A percentile compares a stretch with the other conserved stretches of the same genome.
phyloP scores from a whole-genome alignment of 2,113 vertebrate genomes.

The Parus major region DNA sequence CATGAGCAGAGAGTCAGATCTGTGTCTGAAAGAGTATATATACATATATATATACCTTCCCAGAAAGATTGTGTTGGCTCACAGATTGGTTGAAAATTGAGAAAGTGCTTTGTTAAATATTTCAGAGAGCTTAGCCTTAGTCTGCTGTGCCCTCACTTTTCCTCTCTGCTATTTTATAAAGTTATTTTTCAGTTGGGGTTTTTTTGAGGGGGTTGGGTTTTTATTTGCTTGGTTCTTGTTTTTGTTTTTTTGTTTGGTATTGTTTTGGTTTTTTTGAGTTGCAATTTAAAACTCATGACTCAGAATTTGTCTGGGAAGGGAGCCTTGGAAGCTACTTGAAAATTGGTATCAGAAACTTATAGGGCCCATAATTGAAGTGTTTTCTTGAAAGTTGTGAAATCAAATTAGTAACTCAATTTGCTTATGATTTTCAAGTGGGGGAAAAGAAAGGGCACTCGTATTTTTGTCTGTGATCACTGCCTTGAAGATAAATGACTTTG shows the following conservation, averaged over 20 bases:
- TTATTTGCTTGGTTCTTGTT: not conserved
- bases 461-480: not conserved
- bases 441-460: not conserved
- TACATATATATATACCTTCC: not conserved
- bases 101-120: not conserved
- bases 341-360: not conserved
- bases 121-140: not conserved
- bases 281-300: not conserved
- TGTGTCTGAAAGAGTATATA: not conserved
- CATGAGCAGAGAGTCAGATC: not conserved
- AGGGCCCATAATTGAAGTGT: not conserved
- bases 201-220: not conserved
- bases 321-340: not conserved
- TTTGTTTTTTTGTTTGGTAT: not conserved
- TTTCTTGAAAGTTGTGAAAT: not conserved
- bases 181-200: not conserved
- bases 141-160: not conserved
- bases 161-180: not conserved
- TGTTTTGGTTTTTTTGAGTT: not conserved
- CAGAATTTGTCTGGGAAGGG: not conserved
- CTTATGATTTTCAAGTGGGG: not conserved
- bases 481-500: slow-evolving; percentile 61
- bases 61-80: not conserved
- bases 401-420: slow-evolving; percentile 32
- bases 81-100: not conserved